Percentiles rank a stretch among this genome's conserved stretches.
Evolutionary conservation across 2,113 vertebrate species (phyloP).

Genomic region (Aspiorhynchus laticeps): DNA sequence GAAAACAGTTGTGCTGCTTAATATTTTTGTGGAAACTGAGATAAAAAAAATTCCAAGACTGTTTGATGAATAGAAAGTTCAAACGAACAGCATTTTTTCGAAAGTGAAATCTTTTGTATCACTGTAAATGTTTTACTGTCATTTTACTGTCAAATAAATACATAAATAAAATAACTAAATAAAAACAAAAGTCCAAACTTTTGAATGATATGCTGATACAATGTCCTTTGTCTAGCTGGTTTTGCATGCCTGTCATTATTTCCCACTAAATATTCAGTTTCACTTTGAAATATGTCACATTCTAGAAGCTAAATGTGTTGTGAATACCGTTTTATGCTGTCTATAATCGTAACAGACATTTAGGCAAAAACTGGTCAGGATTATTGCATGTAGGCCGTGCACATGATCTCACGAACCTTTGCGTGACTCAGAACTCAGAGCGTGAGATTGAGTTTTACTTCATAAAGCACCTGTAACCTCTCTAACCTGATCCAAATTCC

Average conservation of each 20-base stretch:
- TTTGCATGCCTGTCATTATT: background rate
- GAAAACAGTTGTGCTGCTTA: too few species aligned
- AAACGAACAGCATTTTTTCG: too few species aligned
- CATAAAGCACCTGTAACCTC: constrained; percentile 18
- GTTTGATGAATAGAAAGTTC: too few species aligned
- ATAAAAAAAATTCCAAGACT: too few species aligned
- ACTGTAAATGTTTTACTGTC: too few species aligned
- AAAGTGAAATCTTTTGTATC: too few species aligned
- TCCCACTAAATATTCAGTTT: background rate
- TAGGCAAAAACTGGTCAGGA: background rate
- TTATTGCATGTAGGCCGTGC: background rate
- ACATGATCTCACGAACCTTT: background rate
- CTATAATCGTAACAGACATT: background rate
- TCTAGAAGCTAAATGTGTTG: background rate
- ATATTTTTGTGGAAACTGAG: too few species aligned
- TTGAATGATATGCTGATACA: too few species aligned
- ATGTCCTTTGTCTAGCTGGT: too few species aligned
- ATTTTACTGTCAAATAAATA: too few species aligned
- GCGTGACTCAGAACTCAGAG: constrained; percentile 2
- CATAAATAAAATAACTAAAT: too few species aligned
- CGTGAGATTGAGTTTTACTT: background rate
- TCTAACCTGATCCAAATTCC: constrained; percentile 23
- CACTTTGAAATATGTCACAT: background rate
- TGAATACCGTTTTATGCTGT: background rate
- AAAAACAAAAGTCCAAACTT: too few species aligned